Evolutionary conservation across 2,888 invertebrate species (phyloP).

Genomic region (Scelioninae gen. 2): DNA sequence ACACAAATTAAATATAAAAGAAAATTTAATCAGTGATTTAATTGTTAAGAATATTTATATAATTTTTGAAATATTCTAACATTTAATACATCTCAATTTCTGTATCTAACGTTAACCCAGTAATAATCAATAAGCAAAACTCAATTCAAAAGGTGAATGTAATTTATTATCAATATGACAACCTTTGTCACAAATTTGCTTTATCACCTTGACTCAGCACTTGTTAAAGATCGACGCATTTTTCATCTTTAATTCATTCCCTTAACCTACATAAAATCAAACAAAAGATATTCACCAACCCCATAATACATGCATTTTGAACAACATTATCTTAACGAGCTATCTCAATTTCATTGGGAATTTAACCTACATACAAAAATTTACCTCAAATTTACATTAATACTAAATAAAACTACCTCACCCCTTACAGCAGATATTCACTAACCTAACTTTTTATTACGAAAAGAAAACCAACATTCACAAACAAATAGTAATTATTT

Average conservation of each 20-base stretch:
- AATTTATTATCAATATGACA: conserved; percentile 4
- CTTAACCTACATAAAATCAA: conserved; percentile 6
- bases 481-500: too few species aligned
- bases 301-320: conserved; percentile 9
- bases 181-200: conserved; percentile 2
- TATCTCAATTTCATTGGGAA: neutral
- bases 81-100: too few species aligned
- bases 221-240: neutral
- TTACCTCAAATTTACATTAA: conserved; percentile 7
- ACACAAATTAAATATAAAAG: too few species aligned
- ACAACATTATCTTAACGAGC: conserved; percentile 6
- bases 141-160: neutral
- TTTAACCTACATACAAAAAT: conserved; percentile 26
- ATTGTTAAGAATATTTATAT: too few species aligned
- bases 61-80: too few species aligned
- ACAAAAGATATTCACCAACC: conserved; percentile 1
- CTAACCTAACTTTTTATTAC: conserved; percentile 19
- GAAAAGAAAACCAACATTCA: too few species aligned
- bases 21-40: too few species aligned
- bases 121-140: neutral
- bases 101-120: neutral
- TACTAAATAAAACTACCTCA: too few species aligned
- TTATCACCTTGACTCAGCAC: conserved; percentile 25
- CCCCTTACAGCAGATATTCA: neutral
- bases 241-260: conserved; percentile 4